Percentiles rank a stretch among this genome's conserved stretches.
Evolutionary conservation across 2,113 vertebrate species (phyloP).

Genomic region (Sapayoa aenigma): DNA sequence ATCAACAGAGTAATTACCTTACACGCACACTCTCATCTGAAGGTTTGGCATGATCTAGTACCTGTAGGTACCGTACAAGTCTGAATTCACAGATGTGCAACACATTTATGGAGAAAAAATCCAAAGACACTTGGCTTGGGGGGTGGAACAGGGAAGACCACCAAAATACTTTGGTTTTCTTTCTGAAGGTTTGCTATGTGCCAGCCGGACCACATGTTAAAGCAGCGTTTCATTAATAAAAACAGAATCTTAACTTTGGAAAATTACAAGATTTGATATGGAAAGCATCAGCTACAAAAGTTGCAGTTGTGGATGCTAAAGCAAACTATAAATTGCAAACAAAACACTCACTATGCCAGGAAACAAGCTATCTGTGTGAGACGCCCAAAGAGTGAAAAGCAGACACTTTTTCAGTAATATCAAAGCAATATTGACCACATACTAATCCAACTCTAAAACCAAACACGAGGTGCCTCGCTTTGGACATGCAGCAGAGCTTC

Average conservation of each 20-base stretch:
- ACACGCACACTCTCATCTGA: not conserved
- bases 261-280: not conserved
- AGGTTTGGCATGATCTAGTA: not conserved
- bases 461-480: fast-evolving
- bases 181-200: not conserved
- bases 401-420: not conserved
- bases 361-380: not conserved
- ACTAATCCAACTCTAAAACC: not conserved
- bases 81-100: conserved; percentile 16
- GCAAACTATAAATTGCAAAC: not conserved
- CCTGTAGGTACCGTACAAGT: not conserved
- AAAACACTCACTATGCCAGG: not conserved
- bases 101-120: conserved; percentile 30
- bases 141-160: not conserved
- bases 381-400: not conserved
- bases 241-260: not conserved
- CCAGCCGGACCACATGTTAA: not conserved
- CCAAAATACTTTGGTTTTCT: not conserved
- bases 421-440: not conserved
- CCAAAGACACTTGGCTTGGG: not conserved
- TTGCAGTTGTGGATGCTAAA: not conserved
- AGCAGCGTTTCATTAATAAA: not conserved
- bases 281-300: not conserved
- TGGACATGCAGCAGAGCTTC: not conserved
- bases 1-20: conserved; percentile 9